Evolutionary conservation across 2,797 vertebrate species (phyloP), one percentile per base, ranked within the genome.

Genomic region (Nannoperca australis): DNA sequence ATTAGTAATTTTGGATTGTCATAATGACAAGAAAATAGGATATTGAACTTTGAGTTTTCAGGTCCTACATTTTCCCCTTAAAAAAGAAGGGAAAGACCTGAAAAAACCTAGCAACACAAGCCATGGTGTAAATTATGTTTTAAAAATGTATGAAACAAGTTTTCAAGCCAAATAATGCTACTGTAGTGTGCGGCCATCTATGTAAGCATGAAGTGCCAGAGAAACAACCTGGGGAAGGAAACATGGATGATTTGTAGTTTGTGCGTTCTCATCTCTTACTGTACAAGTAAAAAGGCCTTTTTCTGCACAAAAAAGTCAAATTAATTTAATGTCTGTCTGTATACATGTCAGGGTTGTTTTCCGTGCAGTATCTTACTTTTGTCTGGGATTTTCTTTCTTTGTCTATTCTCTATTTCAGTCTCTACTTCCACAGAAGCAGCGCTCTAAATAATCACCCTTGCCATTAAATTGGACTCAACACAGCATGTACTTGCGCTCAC

Each of bases 371-470:
- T 73, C 18, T 73, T 69, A 12, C 7, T 76, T 62, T 42, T 51
- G 24, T 24, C 51, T 58, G 20, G 2, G 12, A 30, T 38, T 50
- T 69, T 73, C 32, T 72, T 36, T 72, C 54, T 68, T 62, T 62
- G 38, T 74, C 56, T 45, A 3, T 58, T 60, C n/a, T 80, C 34
- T 75, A 5, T 67, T 80, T 51, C 44, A 61, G 38, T 50, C 32
- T 50, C 24, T 32, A 15, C 45, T 38, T 81, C 55, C 32, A 62
- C 27, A 70, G 61, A 79, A 70, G 73, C 60, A 64, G 69, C 45
- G 53, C 84, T 84, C 67, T 76, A 84, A 85, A 78, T 85, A 87
- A 84, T 89, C 76, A 74, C 61, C 69, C 14, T 9, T 6, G 42
- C 53, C 70, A 83, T 85, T 85, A 80, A 78, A 79, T 54, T 63